Evolutionary conservation across 2,888 invertebrate species (phyloP).

Genomic region (Macaria liturata): DNA sequence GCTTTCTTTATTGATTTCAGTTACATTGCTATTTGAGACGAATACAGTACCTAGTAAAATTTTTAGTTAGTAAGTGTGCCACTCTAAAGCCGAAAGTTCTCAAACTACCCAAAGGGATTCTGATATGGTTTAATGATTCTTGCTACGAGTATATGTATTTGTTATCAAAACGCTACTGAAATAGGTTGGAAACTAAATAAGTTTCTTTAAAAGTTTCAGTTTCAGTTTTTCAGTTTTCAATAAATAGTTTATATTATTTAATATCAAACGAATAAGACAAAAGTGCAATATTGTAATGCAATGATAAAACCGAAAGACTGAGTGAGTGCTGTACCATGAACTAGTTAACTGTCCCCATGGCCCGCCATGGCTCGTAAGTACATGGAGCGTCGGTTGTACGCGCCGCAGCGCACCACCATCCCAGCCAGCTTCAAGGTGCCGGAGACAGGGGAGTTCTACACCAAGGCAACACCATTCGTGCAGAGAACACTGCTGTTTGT

Average conservation of each 20-base stretch:
- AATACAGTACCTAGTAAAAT: neutral
- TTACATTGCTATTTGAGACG: neutral
- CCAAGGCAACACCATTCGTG: slow-evolving; percentile 79
- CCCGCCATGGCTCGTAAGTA: slow-evolving; percentile 81
- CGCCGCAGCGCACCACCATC: slow-evolving; percentile 74
- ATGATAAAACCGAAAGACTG: too few species aligned
- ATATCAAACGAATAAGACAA: too few species aligned
- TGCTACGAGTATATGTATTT: too few species aligned
- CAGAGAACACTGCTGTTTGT: slow-evolving; percentile 76
- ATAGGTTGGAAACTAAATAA: slow-evolving; percentile 15
- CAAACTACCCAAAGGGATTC: too few species aligned
- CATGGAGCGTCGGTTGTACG: slow-evolving; percentile 75
- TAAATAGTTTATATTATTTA: neutral
- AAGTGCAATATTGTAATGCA: too few species aligned
- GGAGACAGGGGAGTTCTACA: slow-evolving; percentile 76
- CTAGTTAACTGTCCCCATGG: slow-evolving; percentile 27
- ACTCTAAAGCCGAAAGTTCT: neutral
- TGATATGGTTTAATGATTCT: too few species aligned
- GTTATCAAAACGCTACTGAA: slow-evolving; percentile 42
- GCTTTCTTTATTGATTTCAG: slow-evolving; percentile 25
- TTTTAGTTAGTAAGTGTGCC: too few species aligned
- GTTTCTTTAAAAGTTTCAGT: too few species aligned
- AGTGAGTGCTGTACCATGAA: neutral
- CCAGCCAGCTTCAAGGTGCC: slow-evolving; percentile 76
- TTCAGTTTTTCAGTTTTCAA: too few species aligned